These are phyloP conservation scores for Coregonus suidteri DNA, from an alignment of 2,797 vertebrate genomes.

Conservation along the genomic window DNA sequence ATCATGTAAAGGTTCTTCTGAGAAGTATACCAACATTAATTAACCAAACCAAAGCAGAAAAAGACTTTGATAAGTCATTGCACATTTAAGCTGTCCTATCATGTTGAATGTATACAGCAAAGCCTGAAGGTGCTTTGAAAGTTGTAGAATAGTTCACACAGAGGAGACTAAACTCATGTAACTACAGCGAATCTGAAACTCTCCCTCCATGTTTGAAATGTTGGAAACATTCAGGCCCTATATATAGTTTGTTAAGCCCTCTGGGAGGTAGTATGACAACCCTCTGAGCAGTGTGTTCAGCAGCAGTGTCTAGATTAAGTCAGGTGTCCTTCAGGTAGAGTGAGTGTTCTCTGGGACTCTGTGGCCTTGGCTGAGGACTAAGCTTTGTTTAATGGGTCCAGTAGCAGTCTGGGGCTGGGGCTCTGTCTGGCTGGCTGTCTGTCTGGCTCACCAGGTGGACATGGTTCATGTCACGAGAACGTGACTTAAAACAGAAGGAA, in stretches of 20 bases:
- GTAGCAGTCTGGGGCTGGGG: slow-evolving; percentile 61
- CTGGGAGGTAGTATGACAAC: slow-evolving; percentile 28
- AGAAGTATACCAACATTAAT: slow-evolving; percentile 55
- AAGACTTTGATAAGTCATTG: slow-evolving; percentile 51
- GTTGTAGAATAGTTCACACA: slow-evolving; percentile 42
- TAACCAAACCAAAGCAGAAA: slow-evolving; percentile 67
- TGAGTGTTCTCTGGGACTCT: slow-evolving; percentile 51
- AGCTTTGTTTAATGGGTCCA: slow-evolving; percentile 59
- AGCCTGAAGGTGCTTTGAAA: slow-evolving; percentile 56
- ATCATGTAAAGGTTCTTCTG: slow-evolving; percentile 58
- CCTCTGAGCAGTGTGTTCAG: too few relatives aligned
- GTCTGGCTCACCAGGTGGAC: slow-evolving; percentile 50
- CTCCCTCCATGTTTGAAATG: slow-evolving; percentile 40
- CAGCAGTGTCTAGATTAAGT: too few relatives aligned
- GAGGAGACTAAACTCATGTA: slow-evolving; percentile 38
- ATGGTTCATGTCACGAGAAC: slow-evolving; percentile 47
- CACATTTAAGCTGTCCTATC: slow-evolving; percentile 19
- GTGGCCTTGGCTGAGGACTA: slow-evolving; percentile 67
- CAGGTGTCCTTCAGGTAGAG: neutral
- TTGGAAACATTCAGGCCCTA: slow-evolving; percentile 44
- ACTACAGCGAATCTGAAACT: slow-evolving; percentile 34
- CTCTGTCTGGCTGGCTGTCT: slow-evolving; percentile 28
- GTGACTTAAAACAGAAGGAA: slow-evolving; percentile 62
- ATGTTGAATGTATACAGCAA: slow-evolving; percentile 53
- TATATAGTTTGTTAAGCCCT: slow-evolving; percentile 34